Percentiles rank a stretch among this genome's conserved stretches.
These are phyloP conservation scores for Venusia cambrica DNA, from an alignment of 2,888 invertebrate species.

Conservation along the genomic window DNA sequence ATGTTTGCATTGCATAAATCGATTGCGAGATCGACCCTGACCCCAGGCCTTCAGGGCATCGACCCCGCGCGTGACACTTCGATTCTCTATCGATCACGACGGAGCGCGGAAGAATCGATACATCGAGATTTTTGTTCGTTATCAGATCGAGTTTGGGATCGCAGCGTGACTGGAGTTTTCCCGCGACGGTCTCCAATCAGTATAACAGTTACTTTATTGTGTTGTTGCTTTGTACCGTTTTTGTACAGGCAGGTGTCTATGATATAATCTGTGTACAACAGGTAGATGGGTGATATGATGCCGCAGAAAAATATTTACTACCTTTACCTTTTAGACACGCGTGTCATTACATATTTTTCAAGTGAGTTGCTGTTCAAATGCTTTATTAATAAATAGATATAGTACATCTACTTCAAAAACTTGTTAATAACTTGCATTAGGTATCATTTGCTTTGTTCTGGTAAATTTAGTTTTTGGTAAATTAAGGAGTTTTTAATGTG, in stretches of 20 bases:
- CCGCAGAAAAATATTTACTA: neutral
- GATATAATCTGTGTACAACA: slow-evolving; percentile 31
- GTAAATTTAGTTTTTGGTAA: too few species aligned
- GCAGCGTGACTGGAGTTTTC: slow-evolving; percentile 60
- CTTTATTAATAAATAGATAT: too few species aligned
- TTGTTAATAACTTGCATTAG: too few species aligned
- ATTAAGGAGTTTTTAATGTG: too few species aligned
- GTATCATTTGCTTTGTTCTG: too few species aligned
- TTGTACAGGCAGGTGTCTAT: slow-evolving; percentile 60
- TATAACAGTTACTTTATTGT: slow-evolving; percentile 65
- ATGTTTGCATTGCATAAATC: slow-evolving; percentile 57
- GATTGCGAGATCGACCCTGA: slow-evolving; percentile 72
- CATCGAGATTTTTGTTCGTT: slow-evolving; percentile 66
- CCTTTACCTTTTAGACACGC: too few species aligned
- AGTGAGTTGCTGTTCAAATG: too few species aligned
- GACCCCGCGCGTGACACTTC: slow-evolving; percentile 78
- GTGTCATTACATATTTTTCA: too few species aligned
- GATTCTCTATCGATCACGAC: slow-evolving; percentile 80
- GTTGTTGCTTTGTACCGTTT: slow-evolving; percentile 62
- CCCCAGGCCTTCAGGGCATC: slow-evolving; percentile 67
- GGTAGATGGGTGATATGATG: neutral
- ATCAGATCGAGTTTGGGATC: slow-evolving; percentile 59
- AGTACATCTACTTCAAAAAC: too few species aligned
- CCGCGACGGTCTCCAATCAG: slow-evolving; percentile 56
- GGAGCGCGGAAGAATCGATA: slow-evolving; percentile 59